Evolutionary conservation across 2,113 vertebrate species (phyloP).

Genomic region (Burhinus oedicnemus): DNA sequence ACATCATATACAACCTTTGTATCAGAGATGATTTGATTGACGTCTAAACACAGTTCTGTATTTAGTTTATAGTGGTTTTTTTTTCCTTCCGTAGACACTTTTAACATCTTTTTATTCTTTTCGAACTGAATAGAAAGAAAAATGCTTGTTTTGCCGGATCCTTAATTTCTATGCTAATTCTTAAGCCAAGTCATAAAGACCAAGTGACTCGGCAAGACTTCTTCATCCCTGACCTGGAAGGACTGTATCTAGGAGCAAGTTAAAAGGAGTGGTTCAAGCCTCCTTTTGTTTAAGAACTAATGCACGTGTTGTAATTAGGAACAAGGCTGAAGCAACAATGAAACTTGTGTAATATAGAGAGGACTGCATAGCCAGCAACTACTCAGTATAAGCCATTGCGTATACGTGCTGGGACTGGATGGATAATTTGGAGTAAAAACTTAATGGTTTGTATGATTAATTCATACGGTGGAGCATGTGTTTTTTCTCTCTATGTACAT

Average conservation of each 20-base stretch:
- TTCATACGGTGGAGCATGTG: not conserved
- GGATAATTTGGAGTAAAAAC: not conserved
- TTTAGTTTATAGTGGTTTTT: not conserved
- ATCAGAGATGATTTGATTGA: not conserved
- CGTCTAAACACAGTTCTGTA: not conserved
- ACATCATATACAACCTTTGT: not conserved
- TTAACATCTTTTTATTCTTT: not conserved
- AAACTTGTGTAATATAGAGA: not conserved
- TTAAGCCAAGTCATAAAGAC: not conserved
- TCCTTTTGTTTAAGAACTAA: not conserved
- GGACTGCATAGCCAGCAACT: not conserved
- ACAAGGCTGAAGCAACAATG: rapidly evolving
- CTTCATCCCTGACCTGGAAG: not conserved
- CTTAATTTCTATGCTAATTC: not conserved
- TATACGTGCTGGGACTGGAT: not conserved
- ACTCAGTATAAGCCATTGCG: not conserved
- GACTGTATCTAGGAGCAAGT: not conserved
- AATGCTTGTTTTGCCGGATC: not conserved
- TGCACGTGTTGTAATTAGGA: not conserved
- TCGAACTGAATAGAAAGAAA: not conserved
- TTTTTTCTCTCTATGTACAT: not conserved
- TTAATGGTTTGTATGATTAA: not conserved
- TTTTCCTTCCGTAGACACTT: not conserved
- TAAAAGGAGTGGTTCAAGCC: not conserved
- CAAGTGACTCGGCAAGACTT: not conserved